Evolutionary conservation across 1,140 invertebrate genomes (phyloP).

Genomic region (Thalassaphorura encarpata): DNA sequence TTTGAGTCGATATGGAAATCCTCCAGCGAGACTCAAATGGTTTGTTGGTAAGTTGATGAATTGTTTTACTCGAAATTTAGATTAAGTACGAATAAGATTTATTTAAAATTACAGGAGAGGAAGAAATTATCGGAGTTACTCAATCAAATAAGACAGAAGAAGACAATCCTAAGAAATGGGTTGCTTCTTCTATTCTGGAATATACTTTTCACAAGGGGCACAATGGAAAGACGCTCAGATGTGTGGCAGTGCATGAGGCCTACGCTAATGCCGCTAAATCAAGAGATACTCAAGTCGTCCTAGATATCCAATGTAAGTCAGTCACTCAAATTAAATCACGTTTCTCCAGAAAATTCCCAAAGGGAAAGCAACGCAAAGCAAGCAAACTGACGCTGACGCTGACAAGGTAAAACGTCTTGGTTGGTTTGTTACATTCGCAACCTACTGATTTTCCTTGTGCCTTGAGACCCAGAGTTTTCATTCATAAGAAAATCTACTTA

Average conservation of each 20-base stretch:
- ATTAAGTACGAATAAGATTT: no score
- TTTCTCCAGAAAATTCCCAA: no score
- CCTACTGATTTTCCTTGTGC: no score
- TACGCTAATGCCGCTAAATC: constrained; percentile 57
- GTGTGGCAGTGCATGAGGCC: constrained; percentile 71
- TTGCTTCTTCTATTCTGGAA: constrained; percentile 65
- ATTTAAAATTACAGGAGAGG: constrained; percentile 58
- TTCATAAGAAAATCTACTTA: no score
- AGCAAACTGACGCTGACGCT: not conserved
- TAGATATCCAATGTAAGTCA: constrained; percentile 80
- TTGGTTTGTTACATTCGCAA: no score
- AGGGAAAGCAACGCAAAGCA: not conserved
- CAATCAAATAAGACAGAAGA: constrained; percentile 71
- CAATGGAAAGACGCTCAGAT: constrained; percentile 61
- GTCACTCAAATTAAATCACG: no score
- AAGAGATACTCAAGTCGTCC: constrained; percentile 54
- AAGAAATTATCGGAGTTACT: constrained; percentile 48
- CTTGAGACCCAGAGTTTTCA: no score
- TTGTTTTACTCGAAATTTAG: not conserved
- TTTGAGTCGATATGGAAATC: constrained; percentile 72
- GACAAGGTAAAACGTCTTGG: no score
- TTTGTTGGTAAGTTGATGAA: constrained; percentile 48
- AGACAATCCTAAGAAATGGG: constrained; percentile 69
- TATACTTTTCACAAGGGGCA: constrained; percentile 62
- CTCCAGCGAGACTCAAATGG: constrained; percentile 73